A percentile compares a stretch with the other conserved stretches of the same genome.
phyloP scores from a whole-genome alignment of 2,113 vertebrate species.

The Meriones unguiculatus region DNA sequence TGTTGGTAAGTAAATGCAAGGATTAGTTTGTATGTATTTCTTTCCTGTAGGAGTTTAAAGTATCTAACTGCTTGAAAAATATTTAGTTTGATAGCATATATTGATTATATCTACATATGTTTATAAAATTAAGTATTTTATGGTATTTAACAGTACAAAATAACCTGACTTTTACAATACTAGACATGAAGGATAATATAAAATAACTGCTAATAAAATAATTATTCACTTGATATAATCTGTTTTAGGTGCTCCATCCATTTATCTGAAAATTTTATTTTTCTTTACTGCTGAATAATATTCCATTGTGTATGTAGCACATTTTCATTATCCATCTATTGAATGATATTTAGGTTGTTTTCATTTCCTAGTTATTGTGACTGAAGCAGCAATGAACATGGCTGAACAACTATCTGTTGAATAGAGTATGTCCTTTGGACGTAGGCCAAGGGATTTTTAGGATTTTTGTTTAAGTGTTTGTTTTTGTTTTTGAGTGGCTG shows the following conservation, averaged over 20 bases:
- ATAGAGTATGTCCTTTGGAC: not conserved
- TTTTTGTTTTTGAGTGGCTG: not conserved
- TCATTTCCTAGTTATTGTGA: not conserved
- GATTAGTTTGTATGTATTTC: not conserved
- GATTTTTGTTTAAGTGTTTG: not conserved
- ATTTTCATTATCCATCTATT: not conserved
- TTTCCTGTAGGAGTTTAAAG: not conserved
- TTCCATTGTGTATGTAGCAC: not conserved
- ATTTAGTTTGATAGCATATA: not conserved
- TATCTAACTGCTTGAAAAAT: not conserved
- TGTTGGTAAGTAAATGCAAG: not conserved
- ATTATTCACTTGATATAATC: not conserved
- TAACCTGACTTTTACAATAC: not conserved
- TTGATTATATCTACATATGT: not conserved
- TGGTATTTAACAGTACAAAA: not conserved
- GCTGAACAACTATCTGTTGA: not conserved
- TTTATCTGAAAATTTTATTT: not conserved
- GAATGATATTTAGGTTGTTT: not conserved
- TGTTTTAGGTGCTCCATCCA: not conserved
- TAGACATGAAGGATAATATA: not conserved
- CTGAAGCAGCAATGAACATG: not conserved
- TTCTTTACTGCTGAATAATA: not conserved
- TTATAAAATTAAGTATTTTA: constrained; percentile 1
- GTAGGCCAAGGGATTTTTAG: not conserved
- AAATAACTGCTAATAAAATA: not conserved